Percentiles rank a stretch among this genome's conserved stretches.
These are phyloP conservation scores for Phalacrocorax carbo DNA, from an alignment of 2,113 vertebrate genomes.

Conservation along the genomic window DNA sequence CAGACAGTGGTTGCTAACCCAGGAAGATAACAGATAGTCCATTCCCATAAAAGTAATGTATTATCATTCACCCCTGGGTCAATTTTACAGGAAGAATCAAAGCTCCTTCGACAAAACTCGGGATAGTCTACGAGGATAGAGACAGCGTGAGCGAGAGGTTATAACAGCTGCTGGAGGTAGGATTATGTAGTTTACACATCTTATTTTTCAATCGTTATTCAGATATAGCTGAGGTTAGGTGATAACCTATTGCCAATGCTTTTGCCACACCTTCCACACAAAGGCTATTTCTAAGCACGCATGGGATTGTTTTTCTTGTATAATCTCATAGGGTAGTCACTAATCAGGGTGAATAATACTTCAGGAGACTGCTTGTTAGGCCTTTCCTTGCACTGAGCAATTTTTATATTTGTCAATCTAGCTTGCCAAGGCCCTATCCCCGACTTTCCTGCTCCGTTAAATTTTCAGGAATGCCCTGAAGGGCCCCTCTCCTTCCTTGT, in stretches of 20 bases:
- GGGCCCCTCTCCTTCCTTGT: background rate
- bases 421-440: background rate
- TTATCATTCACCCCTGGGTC: background rate
- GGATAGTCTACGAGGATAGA: background rate
- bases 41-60: background rate
- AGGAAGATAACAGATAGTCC: background rate
- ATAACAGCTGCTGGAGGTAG: background rate
- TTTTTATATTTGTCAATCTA: background rate
- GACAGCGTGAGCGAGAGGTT: background rate
- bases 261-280: background rate
- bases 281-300: background rate
- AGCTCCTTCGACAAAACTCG: background rate
- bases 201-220: background rate
- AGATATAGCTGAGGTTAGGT: background rate
- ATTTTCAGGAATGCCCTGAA: background rate
- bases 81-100: background rate
- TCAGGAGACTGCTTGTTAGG: background rate
- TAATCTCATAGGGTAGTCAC: background rate
- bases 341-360: background rate
- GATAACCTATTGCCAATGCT: background rate
- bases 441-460: background rate
- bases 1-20: background rate
- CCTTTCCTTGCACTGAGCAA: background rate
- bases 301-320: background rate
- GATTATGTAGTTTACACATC: background rate